Base-by-base conservation (phyloP, 2,888 invertebrate genomes). In the Protophormia terraenovae region DNA sequence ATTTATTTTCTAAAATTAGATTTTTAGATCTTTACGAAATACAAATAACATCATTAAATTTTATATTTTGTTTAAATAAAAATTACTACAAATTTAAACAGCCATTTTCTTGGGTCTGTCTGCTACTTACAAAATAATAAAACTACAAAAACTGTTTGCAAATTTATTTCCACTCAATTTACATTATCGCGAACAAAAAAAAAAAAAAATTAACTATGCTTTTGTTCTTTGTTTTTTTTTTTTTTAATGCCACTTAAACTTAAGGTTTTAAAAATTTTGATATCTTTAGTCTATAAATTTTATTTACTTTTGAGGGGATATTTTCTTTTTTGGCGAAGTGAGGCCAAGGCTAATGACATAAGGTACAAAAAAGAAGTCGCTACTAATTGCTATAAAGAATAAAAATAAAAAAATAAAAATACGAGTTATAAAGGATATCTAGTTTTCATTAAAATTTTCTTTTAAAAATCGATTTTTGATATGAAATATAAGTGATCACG, bases 241-340 rank as follows among this genome's bases (percentile, higher is more conserved):
- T 58, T 29, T 29, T 58, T 27, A 55, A 27, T 16, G n/a, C 8
- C 58, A 16, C 27, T 8, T 12, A 50, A 27, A 55, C 24, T 27
- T 35, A 60, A 5, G 10, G 14, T 14, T 60, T 32, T 32, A 5
- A 60, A 22, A 35, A 12, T 22, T 7, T 53, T 60, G 32, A 69
- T 69, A 22, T 50, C 50, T 69, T 69, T 69, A 35, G 69, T 69
- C 47, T 69, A 35, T 8, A 69, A 69, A 4, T 53, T 69, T 50
- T 69, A 50, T 50, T 50, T 53, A 53, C 35, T 35, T 22, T 35
- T 50, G 32, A 22, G 32, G 22, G 50, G 5, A 69, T 69, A 69
- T n/a, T 53, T 69, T 47, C 4, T 62, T 35, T 19, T 6, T 55
- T 55, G 12, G 3, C 32, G 7, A 32, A 3, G 3, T 32, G 32